phyloP scores from a whole-genome alignment of 2,113 vertebrate genomes.

The Toxostoma redivivum region DNA sequence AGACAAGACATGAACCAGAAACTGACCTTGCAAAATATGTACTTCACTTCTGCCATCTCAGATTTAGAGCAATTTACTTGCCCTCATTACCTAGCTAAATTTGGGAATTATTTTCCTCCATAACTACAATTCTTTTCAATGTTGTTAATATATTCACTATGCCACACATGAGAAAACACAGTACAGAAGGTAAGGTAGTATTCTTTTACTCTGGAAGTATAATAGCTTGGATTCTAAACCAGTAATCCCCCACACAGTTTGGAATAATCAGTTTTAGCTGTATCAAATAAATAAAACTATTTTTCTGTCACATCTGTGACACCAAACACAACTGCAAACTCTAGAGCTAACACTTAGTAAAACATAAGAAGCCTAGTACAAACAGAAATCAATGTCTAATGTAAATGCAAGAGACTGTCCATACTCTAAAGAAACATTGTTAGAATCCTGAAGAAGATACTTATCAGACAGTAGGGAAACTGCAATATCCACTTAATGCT shows the following conservation, averaged over 20 bases:
- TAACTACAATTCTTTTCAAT: neutral
- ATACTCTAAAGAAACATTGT: neutral
- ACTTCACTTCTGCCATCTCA: neutral
- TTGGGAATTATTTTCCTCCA: neutral
- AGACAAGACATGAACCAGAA: neutral
- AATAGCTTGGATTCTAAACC: neutral
- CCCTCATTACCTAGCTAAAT: neutral
- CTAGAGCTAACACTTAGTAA: neutral
- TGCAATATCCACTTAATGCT: neutral
- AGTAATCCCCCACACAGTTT: neutral
- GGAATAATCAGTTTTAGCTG: neutral
- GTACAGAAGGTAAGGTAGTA: neutral
- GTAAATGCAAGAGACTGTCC: neutral
- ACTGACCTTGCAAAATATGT: neutral
- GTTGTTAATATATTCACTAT: neutral
- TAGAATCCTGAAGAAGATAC: neutral
- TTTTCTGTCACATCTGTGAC: neutral
- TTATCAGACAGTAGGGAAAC: neutral
- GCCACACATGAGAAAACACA: neutral
- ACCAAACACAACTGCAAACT: neutral
- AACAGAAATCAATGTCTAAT: neutral
- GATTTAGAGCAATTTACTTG: neutral
- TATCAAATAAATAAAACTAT: neutral
- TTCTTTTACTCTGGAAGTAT: neutral
- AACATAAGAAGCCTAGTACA: neutral